A percentile compares a stretch with the other conserved stretches of the same genome.
phyloP scores from a whole-genome alignment of 2,888 invertebrate species.

The Craniophora ligustri region DNA sequence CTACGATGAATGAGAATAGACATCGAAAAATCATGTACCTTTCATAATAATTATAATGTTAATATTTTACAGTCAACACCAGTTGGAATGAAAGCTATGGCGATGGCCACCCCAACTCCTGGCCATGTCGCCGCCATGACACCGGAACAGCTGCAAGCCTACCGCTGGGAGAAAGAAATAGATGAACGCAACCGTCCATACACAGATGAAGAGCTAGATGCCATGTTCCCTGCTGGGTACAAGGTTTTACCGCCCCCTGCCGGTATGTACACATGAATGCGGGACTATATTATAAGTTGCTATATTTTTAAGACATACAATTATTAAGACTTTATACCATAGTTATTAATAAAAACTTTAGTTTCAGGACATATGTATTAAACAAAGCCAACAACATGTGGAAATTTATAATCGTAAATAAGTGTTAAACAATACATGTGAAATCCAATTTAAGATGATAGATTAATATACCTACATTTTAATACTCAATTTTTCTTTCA shows the following conservation, averaged over 20 bases:
- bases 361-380: slow-evolving; percentile 87
- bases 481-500: slow-evolving; percentile 85
- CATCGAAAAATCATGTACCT: too few species aligned
- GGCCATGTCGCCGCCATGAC: slow-evolving; percentile 99
- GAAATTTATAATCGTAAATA: slow-evolving; percentile 62
- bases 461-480: slow-evolving; percentile 71
- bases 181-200: slow-evolving; percentile 99
- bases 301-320: slow-evolving; percentile 46
- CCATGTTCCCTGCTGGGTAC: slow-evolving; percentile 99
- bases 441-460: slow-evolving; percentile 68
- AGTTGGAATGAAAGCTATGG: slow-evolving; percentile 98
- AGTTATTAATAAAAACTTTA: slow-evolving; percentile 83
- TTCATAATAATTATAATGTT: not conserved
- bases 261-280: slow-evolving; percentile 83
- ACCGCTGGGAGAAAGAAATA: slow-evolving; percentile 99
- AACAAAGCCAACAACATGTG: slow-evolving; percentile 71
- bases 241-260: slow-evolving; percentile 98
- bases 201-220: slow-evolving; percentile 98
- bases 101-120: slow-evolving; percentile 99
- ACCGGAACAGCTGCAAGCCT: slow-evolving; percentile 99
- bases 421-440: slow-evolving; percentile 72
- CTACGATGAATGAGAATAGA: too few species aligned
- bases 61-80: slow-evolving; percentile 90
- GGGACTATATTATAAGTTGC: slow-evolving; percentile 36
- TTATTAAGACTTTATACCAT: slow-evolving; percentile 66